Conservation (phyloP, 2,113 vertebrate genomes). For the Copsychus sechellarum region DNA sequence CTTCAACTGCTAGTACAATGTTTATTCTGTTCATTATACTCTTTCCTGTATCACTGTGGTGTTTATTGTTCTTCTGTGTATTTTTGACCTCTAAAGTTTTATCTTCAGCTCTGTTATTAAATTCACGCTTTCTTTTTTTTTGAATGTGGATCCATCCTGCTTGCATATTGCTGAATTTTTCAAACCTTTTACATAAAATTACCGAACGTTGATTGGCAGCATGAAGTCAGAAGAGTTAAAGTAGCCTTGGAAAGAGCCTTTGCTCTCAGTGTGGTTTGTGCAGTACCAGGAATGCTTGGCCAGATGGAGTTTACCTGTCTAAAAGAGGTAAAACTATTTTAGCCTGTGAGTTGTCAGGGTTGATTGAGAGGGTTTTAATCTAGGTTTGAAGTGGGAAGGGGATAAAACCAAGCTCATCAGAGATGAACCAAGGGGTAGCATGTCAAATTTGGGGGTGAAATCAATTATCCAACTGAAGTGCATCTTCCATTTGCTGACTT, state of each 20-base stretch:
- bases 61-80: conserved; percentile 73
- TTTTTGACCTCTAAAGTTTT: conserved; percentile 74
- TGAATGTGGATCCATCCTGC: neutral
- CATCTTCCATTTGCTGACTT: neutral
- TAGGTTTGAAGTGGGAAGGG: neutral
- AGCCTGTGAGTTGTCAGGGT: neutral
- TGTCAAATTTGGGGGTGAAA: neutral
- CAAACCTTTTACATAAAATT: neutral
- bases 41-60: conserved; percentile 56
- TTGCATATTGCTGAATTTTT: neutral
- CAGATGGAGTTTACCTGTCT: no score
- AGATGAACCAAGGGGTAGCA: neutral
- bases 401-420: neutral
- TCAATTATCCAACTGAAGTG: neutral
- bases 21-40: conserved; percentile 73
- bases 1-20: conserved; percentile 48
- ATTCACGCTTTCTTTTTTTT: conserved; percentile 15
- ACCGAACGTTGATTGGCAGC: neutral
- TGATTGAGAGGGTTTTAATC: neutral
- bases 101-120: conserved; percentile 33
- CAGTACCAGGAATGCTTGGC: neutral
- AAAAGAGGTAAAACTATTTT: neutral
- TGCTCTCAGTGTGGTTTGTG: neutral
- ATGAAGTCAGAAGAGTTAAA: neutral
- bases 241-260: neutral